Evolutionary conservation across 2,888 invertebrate genomes (phyloP), one percentile per base, ranked within the genome.

Genomic region (Andrena bucephala): DNA sequence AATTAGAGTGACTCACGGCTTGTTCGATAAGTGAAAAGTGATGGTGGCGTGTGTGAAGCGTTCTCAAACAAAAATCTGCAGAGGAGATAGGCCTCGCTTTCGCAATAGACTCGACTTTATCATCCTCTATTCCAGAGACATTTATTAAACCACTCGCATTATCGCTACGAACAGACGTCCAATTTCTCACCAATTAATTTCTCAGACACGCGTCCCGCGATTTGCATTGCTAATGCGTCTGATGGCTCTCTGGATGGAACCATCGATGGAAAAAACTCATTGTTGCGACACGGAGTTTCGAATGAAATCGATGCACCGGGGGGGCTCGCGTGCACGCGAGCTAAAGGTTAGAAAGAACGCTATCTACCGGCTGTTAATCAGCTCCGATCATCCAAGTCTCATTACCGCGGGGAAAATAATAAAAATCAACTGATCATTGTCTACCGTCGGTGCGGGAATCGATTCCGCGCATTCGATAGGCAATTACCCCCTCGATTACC

Each of bases 161-260:
- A 65, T 33, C 69, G 29, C 10, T 48, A 27, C 60, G 27, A 33
- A 50, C 62, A 54, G 63, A 76, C 20, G 72, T 81, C 69, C 68
- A 76, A 72, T 81, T 81, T 76, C 81, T 57, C 48, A 52, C 63
- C 68, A 65, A 83, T 83, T 81, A 77, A 81, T 77, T 77, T 62
- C 52, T 60, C 69, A 54, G 65, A 76, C 72, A 71, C 16, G 42
- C 42, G 57, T 59, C 50, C 24, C 66, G 57, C 50, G 33, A 83
- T 83, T 83, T 83, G 83, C 72, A 83, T 83, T 81, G 83, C 83
- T 77, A 81, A 83, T 81, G 50, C 59, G 62, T 24, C n/a, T 69
- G 31, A 50, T 20, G 66, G 60, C 54, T 33, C 42, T 42, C 63
- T 16, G n/a, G 65, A 66, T 31, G 63, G 59, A 10, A 57, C 31